Percentiles rank a stretch among this genome's conserved stretches.
Conservation (phyloP, 2,797 vertebrate species). For the Propithecus perrieri region DNA sequence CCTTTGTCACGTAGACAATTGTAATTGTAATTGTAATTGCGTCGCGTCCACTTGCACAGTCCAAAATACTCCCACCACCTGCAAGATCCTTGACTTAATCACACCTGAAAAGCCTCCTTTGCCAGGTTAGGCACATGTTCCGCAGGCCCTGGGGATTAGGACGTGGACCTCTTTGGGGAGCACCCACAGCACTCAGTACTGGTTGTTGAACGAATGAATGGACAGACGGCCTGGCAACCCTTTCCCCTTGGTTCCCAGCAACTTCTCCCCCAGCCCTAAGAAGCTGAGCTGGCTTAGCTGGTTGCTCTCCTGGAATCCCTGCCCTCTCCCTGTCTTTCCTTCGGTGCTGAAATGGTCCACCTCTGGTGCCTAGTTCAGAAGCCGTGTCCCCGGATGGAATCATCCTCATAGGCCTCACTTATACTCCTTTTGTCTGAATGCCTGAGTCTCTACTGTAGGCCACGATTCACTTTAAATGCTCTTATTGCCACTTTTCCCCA, state of each 20-base stretch:
- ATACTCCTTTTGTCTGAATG: not conserved
- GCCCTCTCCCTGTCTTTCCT: not conserved
- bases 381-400: not conserved
- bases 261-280: not conserved
- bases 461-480: not conserved
- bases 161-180: not conserved
- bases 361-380: not conserved
- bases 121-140: not conserved
- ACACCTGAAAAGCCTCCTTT: not conserved
- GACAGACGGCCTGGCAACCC: not conserved
- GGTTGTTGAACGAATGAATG: not conserved
- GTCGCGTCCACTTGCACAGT: not conserved
- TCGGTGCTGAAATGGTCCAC: not conserved
- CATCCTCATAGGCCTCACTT: not conserved
- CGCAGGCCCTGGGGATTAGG: not conserved
- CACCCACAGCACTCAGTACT: not conserved
- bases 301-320: not conserved
- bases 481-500: not conserved
- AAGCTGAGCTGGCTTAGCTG: not conserved
- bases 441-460: not conserved
- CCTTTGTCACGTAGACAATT: not conserved
- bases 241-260: not conserved
- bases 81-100: not conserved
- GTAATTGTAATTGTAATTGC: not conserved
- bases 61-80: not conserved